Base-by-base conservation (phyloP, 2,888 invertebrate genomes). In the Apamea crenata region DNA sequence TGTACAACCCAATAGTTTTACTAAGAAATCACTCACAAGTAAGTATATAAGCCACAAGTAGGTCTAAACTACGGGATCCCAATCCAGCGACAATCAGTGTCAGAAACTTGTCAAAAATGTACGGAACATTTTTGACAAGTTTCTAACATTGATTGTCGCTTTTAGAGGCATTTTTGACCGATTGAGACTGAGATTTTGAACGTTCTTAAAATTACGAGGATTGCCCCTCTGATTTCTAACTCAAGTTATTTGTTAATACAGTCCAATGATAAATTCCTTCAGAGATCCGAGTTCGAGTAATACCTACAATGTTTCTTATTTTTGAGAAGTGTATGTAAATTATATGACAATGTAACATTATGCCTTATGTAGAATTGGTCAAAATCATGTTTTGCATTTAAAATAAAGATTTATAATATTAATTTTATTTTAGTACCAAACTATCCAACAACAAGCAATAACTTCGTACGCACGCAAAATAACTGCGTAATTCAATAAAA, bases 401-500 rank as follows among this genome's bases (percentile, higher is more conserved):
- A 40, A 44, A 72, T 5, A 18, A 65, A 68, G 1, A 72, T 44
- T 56, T 25, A 32, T 18, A 18, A 25, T 10, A 36, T 47, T 47
- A 3, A 53, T 53, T 40, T 29, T n/a, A 12, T n/a, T 25, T 76
- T 76, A 6, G 4, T 47, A 50, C 8, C 5, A 56, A 61, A 77
- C 21, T 69, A 16, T 53, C 16, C 8, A 77, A 53, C 18, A 32
- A 65, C 8, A 32, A 78, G n/a, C 16, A n/a, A n/a, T 44, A 47
- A 74, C 40, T 61, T 25, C 18, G 40, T 63, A 50, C 25, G 61
- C 2, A 50, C n/a, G 61, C 5, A 63, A 68, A 82, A 44, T 63
- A 78, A 53, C 32, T 56, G 70, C 32, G 72, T 70, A 47, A 40
- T 74, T 29, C 59, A 75, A 81, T 76, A 56, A 69, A 70, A 72